Conservation (phyloP, 2,888 invertebrate genomes). For the Lamproptera curius region DNA sequence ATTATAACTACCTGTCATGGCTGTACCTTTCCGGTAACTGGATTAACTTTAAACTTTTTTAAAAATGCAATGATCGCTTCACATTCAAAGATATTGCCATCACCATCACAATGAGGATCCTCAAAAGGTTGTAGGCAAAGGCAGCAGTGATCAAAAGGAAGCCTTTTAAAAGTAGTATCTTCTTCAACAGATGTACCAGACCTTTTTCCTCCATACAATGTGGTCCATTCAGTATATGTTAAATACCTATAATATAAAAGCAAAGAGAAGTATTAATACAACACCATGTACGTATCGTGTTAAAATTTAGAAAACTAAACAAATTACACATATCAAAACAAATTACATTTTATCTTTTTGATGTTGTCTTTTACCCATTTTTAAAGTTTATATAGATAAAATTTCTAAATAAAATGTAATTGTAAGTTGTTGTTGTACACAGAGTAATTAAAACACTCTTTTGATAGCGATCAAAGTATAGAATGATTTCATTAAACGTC, state of each 20-base stretch:
- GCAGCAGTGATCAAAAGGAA: conserved; percentile 96
- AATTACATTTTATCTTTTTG: conserved; percentile 96
- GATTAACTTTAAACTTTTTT: conserved; percentile 95
- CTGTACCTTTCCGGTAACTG: conserved; percentile 91
- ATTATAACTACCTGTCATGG: no score
- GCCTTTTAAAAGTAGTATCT: conserved; percentile 90
- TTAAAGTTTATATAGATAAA: conserved; percentile 8
- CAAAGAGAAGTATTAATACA: conserved; percentile 3
- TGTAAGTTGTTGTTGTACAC: no score
- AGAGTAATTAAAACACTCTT: no score
- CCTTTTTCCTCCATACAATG: conserved; percentile 92
- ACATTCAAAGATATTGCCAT: conserved; percentile 96
- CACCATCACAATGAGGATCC: conserved; percentile 92
- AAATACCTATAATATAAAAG: conserved; percentile 82
- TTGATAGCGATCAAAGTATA: no score
- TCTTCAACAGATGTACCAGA: conserved; percentile 83
- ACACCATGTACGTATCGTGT: no score
- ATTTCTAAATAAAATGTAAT: no score
- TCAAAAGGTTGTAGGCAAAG: conserved; percentile 95
- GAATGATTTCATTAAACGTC: no score
- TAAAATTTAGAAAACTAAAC: no score
- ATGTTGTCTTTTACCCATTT: conserved; percentile 96
- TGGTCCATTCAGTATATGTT: conserved; percentile 93
- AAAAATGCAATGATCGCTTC: conserved; percentile 91
- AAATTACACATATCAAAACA: conserved; percentile 20